phyloP scores from a whole-genome alignment of 2,797 vertebrate species.

The Hemitrygon akajei region DNA sequence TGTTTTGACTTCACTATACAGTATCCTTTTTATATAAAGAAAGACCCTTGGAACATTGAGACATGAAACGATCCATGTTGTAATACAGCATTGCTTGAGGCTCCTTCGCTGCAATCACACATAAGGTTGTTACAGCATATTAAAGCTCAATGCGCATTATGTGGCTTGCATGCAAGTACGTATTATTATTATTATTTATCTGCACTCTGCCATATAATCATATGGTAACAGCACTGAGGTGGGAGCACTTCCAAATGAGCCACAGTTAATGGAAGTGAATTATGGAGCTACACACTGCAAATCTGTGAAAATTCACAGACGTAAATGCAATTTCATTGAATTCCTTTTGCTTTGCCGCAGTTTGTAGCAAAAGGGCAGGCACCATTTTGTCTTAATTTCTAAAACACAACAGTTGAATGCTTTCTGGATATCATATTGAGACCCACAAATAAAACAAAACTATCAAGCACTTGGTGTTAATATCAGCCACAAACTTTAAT shows the following conservation, averaged over 20 bases:
- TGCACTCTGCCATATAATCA: not conserved
- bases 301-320: not conserved
- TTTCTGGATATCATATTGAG: not conserved
- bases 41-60: not conserved
- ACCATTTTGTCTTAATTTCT: not conserved
- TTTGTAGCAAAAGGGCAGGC: not conserved
- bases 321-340: not conserved
- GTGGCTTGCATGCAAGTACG: not conserved
- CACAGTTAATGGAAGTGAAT: not conserved
- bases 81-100: not conserved
- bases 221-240: not conserved
- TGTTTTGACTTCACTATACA: not conserved
- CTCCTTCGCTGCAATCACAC: not conserved
- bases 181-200: not conserved
- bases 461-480: not conserved
- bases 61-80: not conserved
- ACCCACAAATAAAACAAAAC: not conserved
- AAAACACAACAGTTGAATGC: not conserved
- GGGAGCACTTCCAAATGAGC: too few species aligned
- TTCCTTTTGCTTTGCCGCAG: not conserved
- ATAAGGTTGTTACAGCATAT: not conserved
- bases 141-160: not conserved
- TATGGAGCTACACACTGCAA: not conserved
- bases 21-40: not conserved
- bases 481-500: not conserved